Evolutionary conservation across 2,888 invertebrate genomes (phyloP), one percentile per base, ranked within the genome.

Genomic region (Ormyrus nitidulus): DNA sequence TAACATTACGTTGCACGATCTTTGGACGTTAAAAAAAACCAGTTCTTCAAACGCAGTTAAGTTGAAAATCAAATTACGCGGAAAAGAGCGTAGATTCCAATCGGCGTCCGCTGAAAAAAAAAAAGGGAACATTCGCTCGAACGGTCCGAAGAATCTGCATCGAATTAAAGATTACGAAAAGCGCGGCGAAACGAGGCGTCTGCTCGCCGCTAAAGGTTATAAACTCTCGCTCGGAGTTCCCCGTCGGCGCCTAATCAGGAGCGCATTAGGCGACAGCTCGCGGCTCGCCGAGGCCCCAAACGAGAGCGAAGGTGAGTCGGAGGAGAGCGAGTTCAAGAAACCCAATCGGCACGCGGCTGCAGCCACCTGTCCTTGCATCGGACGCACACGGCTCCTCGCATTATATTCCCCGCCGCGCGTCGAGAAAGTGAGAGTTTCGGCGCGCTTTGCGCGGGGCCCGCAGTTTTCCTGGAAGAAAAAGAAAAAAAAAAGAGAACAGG

Each of bases 221-320:
- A 19, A 19, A 34, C 34, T 34, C 34, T 34, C 34, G 4, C 19
- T 51, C 19, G 66, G 72, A 76, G 76, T 76, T 75, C 53, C 46
- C 8, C 61, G 61, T 34, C n/a, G 53, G 48, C 19, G 68, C 73
- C 73, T 77, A 80, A 80, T 80, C 77, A 80, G 73, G 72, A 9
- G 13, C 49, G 62, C 68, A 54, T 56, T 3, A 48, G 49, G 48
- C 61, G 69, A 64, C 48, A n/a, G 58, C 11, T n/a, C 34, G 13
- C 48, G 19, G 7, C 44, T 9, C 19, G 2, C 34, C 58, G 19
- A 5, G 58, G 46, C 34, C 59, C 5, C 56, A 56, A 69, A 9
- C 46, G 34, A 11, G 56, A 69, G 53, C 11, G 49, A 56, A 10
- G 19, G 19, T 56, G 19, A 64, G 49, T 71, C 56, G 44, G 56